These are phyloP conservation scores for Aphyosemion australe DNA, from an alignment of 2,113 vertebrate genomes.

Conservation along the genomic window DNA sequence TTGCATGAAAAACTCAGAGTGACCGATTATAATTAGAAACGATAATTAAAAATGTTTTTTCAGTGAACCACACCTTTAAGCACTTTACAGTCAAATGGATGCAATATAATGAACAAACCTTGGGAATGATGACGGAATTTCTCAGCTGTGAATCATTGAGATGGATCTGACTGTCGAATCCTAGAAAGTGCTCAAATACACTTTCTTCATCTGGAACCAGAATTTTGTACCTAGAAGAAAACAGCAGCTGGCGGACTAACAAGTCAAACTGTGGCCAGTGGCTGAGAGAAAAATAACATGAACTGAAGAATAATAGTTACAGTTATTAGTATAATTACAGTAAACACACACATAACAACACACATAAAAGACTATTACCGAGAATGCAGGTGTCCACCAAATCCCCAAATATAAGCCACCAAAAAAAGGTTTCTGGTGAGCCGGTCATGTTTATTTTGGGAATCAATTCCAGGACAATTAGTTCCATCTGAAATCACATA, in stretches of 20 bases:
- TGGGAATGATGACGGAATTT: conserved; percentile 60
- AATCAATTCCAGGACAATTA: conserved; percentile 6
- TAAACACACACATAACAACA: background rate
- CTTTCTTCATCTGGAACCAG: conserved; percentile 69
- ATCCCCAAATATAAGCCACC: conserved; percentile 86
- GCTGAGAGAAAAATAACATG: conserved; percentile 60
- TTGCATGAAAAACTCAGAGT: too few species aligned
- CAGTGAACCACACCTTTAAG: too few species aligned
- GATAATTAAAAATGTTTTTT: too few species aligned
- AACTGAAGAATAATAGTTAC: background rate
- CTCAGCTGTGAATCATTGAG: conserved; percentile 38
- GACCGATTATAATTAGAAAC: too few species aligned
- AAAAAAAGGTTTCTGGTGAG: conserved; percentile 79
- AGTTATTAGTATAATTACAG: background rate
- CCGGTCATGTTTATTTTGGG: conserved; percentile 24
- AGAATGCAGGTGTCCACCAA: conserved; percentile 83
- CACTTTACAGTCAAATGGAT: background rate
- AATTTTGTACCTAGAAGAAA: conserved; percentile 66
- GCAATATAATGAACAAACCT: conserved; percentile 74
- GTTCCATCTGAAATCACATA: conserved; percentile 6
- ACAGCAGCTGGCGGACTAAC: conserved; percentile 71
- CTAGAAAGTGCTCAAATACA: conserved; percentile 83
- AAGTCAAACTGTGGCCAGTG: conserved; percentile 79
- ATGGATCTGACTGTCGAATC: conserved; percentile 35
- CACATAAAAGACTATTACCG: conserved; percentile 67